Conservation (phyloP, 2,888 invertebrate genomes). For the Cyrtodaria siliqua region DNA sequence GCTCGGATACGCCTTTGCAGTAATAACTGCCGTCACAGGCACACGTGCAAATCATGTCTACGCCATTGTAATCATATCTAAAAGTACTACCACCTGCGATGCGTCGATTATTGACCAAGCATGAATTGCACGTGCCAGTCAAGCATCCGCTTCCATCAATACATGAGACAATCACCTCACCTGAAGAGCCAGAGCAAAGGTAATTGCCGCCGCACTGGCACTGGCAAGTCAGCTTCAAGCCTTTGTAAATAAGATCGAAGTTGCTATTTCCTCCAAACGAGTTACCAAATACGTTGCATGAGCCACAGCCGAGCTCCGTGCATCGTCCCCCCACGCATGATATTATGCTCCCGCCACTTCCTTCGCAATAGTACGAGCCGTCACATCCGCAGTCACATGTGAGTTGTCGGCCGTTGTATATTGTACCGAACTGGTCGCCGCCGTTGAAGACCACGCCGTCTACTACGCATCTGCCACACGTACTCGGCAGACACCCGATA, state of each 20-base stretch:
- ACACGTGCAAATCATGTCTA: constrained; percentile 62
- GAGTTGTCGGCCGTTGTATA: constrained; percentile 31
- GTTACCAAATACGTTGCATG: constrained; percentile 43
- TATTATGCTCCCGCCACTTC: constrained; percentile 38
- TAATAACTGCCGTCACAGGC: constrained; percentile 65
- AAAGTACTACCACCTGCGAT: constrained; percentile 40
- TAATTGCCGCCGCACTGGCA: constrained; percentile 59
- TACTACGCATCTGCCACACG: constrained; percentile 46
- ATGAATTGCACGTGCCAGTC: constrained; percentile 30
- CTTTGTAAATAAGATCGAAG: constrained; percentile 44
- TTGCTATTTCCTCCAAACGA: constrained; percentile 28
- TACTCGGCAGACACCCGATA: constrained; percentile 35
- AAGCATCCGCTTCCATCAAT: constrained; percentile 52
- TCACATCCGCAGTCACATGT: constrained; percentile 77
- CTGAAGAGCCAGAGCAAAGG: constrained; percentile 33
- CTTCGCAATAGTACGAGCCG: constrained; percentile 72
- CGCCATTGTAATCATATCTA: constrained; percentile 50
- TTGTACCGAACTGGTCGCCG: constrained; percentile 41
- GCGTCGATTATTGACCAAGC: constrained; percentile 21
- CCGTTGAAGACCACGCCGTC: constrained; percentile 46
- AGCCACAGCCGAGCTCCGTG: constrained; percentile 49
- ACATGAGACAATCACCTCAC: constrained; percentile 47
- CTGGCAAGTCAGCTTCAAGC: constrained; percentile 44
- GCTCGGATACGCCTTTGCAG: constrained; percentile 58
- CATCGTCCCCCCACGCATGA: constrained; percentile 51